These are phyloP conservation scores for Aleadryas rufinucha DNA, from an alignment of 2,113 vertebrate genomes.

Conservation along the genomic window DNA sequence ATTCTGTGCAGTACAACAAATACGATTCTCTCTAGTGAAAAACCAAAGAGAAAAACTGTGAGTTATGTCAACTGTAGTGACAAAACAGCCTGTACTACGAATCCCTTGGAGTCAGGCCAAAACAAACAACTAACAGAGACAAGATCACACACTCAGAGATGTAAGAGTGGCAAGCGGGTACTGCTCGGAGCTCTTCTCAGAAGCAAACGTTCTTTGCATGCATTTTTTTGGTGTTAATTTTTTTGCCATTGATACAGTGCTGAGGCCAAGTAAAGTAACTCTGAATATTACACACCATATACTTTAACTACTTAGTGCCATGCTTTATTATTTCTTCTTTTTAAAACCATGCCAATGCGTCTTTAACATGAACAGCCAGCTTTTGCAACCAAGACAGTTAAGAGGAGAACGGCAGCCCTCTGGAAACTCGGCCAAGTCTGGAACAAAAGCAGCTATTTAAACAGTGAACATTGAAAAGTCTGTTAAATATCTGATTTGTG, in stretches of 20 bases:
- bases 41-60: slow-evolving; percentile 16
- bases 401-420: not conserved
- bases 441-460: slow-evolving; percentile 60
- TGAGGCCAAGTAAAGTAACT: not conserved
- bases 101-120: slow-evolving; percentile 40
- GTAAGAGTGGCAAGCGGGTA: not conserved
- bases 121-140: slow-evolving; percentile 25
- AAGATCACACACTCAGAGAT: slow-evolving; percentile 13
- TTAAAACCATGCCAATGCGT: not conserved
- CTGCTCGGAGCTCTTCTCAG: not conserved
- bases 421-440: not conserved
- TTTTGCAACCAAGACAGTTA: not conserved
- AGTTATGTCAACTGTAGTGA: slow-evolving; percentile 24
- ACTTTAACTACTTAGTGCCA: slow-evolving; percentile 18
- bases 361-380: not conserved
- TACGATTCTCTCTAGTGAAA: not conserved
- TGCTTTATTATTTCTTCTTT: not conserved
- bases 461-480: slow-evolving; percentile 3
- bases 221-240: slow-evolving; percentile 25
- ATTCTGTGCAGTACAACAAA: slow-evolving; percentile 1
- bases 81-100: slow-evolving; percentile 38
- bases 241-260: not conserved
- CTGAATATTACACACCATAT: not conserved
- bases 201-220: not conserved
- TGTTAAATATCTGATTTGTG: slow-evolving; percentile 44